Percentiles rank a stretch among this genome's conserved stretches.
Evolutionary conservation across 2,113 vertebrate genomes (phyloP).

Genomic region (Triplophysa dalaica): DNA sequence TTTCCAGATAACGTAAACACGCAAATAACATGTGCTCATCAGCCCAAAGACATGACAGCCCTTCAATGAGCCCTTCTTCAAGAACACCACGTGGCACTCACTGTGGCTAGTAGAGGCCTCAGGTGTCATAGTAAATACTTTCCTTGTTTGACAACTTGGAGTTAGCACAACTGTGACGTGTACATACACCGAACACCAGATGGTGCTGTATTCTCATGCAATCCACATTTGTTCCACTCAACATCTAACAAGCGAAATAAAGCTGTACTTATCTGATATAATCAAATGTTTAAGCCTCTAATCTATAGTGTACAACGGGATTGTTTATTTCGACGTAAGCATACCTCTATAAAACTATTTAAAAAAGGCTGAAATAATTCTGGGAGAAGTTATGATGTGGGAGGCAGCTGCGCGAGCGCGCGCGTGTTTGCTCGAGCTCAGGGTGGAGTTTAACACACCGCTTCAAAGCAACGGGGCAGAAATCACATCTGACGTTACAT

Average conservation of each 20-base stretch:
- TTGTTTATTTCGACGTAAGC: background rate
- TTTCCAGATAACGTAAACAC: too few species aligned
- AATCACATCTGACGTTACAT: constrained; percentile 54
- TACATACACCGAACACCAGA: background rate
- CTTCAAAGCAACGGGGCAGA: constrained; percentile 45
- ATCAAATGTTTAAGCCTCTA: background rate
- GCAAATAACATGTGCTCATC: too few species aligned
- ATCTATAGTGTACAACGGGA: background rate
- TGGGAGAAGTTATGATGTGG: background rate
- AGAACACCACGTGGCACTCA: too few species aligned
- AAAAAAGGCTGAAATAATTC: background rate
- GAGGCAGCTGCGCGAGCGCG: background rate
- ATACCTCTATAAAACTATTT: background rate
- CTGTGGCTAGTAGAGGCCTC: too few species aligned
- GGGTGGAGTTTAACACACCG: constrained; percentile 62
- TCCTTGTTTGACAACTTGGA: too few species aligned
- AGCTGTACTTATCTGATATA: background rate
- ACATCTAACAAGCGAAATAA: background rate
- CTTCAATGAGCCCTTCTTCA: too few species aligned
- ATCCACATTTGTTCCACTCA: background rate
- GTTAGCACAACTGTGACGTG: too few species aligned
- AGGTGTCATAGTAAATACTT: too few species aligned
- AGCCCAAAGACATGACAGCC: too few species aligned
- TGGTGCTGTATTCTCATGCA: background rate
- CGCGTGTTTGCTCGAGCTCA: constrained; percentile 23